These are phyloP conservation scores for Saccostrea cuccullata DNA, from an alignment of 1,140 invertebrate genomes.

Conservation along the genomic window DNA sequence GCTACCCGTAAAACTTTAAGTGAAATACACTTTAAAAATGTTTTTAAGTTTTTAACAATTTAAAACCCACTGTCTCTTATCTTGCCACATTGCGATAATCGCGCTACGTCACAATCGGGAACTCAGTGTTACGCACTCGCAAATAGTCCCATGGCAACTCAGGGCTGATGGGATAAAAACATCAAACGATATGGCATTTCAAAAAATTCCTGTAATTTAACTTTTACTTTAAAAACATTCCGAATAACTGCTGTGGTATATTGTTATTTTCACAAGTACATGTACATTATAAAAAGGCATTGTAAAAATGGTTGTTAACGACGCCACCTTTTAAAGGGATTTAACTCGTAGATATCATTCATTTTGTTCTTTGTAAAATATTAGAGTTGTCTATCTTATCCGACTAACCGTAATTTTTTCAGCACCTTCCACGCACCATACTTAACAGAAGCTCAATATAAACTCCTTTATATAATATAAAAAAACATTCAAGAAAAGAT, in stretches of 20 bases:
- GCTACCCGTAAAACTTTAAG: not conserved
- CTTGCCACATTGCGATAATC: not conserved
- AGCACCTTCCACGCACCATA: no score
- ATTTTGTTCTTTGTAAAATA: not conserved
- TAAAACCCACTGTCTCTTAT: constrained; percentile 34
- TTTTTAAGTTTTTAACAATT: constrained; percentile 27
- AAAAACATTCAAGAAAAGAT: no score
- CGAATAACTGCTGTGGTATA: not conserved
- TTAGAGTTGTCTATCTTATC: not conserved
- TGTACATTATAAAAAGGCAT: no score
- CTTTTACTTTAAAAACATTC: not conserved
- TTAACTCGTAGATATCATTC: not conserved
- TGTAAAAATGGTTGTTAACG: not conserved
- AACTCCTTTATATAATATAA: no score
- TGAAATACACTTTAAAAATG: constrained; percentile 30
- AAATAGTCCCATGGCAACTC: constrained; percentile 23
- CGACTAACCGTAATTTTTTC: no score
- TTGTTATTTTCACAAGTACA: not conserved
- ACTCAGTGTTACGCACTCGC: not conserved
- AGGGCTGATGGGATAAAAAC: not conserved
- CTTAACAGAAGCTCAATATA: no score
- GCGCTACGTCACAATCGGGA: not conserved
- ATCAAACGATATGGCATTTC: not conserved
- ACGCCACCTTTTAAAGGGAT: not conserved
- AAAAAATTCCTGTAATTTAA: not conserved